These are phyloP conservation scores for Perizoma flavofasciatum DNA, from an alignment of 2,888 invertebrate genomes.

Conservation along the genomic window DNA sequence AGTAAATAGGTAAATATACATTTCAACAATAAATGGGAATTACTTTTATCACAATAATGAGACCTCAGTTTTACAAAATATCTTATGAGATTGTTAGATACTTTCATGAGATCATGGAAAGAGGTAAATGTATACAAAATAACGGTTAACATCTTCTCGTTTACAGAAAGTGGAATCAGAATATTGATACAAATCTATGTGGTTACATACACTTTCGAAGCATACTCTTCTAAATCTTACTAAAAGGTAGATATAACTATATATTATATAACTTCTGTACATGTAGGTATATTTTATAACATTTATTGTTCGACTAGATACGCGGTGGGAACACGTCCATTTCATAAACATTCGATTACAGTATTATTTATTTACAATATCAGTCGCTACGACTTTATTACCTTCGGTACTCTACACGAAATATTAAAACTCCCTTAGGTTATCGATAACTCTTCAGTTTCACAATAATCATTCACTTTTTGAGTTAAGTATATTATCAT, in stretches of 20 bases:
- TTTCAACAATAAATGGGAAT: slow-evolving; percentile 42
- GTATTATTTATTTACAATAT: slow-evolving; percentile 39
- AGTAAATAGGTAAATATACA: slow-evolving; percentile 37
- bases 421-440: background rate
- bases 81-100: slow-evolving; percentile 5
- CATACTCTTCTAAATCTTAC: slow-evolving; percentile 25
- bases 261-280: slow-evolving; percentile 15
- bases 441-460: background rate
- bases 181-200: slow-evolving; percentile 16
- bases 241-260: slow-evolving; percentile 14
- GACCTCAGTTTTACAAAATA: slow-evolving; percentile 1
- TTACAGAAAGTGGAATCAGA: slow-evolving; percentile 8
- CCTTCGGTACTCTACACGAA: slow-evolving; percentile 19
- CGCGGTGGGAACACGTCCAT: slow-evolving; percentile 31
- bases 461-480: too few species aligned
- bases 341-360: slow-evolving; percentile 20
- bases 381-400: slow-evolving; percentile 21
- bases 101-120: slow-evolving; percentile 5
- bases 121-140: slow-evolving; percentile 18
- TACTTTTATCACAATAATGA: slow-evolving; percentile 28
- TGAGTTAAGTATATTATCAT: too few species aligned
- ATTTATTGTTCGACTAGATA: slow-evolving; percentile 32
- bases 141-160: slow-evolving; percentile 8
- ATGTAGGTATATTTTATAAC: slow-evolving; percentile 25
- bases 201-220: slow-evolving; percentile 12